Percentiles rank a stretch among this genome's conserved stretches.
Evolutionary conservation across 1,140 invertebrate genomes (phyloP).

Genomic region (Ceratina japonica): DNA sequence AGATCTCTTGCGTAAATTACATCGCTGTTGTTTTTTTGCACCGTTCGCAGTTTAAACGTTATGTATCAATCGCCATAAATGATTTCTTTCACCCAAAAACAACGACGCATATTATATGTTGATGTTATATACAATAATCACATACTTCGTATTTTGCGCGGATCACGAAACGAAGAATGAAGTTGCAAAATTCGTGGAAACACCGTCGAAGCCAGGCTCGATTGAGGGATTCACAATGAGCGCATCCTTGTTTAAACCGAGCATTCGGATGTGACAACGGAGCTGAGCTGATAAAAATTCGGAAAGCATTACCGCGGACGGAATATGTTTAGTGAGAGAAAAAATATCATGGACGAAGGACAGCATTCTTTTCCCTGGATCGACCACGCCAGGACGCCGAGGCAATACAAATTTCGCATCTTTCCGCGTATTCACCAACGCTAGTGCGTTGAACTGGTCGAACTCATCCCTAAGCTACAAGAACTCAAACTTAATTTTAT

Average conservation of each 20-base stretch:
- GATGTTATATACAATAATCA: no score
- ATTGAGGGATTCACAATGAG: no score
- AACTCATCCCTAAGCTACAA: background rate
- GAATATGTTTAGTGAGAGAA: background rate
- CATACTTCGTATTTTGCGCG: no score
- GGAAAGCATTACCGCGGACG: no score
- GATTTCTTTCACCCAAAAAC: no score
- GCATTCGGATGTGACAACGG: no score
- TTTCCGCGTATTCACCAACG: background rate
- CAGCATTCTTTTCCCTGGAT: background rate
- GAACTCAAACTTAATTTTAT: background rate
- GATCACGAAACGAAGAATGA: no score
- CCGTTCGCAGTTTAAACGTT: background rate
- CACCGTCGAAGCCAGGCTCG: no score
- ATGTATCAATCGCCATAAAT: no score
- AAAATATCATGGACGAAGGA: background rate
- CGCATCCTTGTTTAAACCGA: no score
- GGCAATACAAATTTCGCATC: background rate
- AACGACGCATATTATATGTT: no score
- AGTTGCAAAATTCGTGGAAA: no score
- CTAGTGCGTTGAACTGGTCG: background rate
- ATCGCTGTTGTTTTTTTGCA: background rate
- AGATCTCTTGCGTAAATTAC: background rate
- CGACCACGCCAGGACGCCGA: background rate
- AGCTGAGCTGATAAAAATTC: background rate